A percentile compares a stretch with the other conserved stretches of the same genome.
Evolutionary conservation across 2,888 invertebrate species (phyloP).

Genomic region (Pristionchus mayeri): DNA sequence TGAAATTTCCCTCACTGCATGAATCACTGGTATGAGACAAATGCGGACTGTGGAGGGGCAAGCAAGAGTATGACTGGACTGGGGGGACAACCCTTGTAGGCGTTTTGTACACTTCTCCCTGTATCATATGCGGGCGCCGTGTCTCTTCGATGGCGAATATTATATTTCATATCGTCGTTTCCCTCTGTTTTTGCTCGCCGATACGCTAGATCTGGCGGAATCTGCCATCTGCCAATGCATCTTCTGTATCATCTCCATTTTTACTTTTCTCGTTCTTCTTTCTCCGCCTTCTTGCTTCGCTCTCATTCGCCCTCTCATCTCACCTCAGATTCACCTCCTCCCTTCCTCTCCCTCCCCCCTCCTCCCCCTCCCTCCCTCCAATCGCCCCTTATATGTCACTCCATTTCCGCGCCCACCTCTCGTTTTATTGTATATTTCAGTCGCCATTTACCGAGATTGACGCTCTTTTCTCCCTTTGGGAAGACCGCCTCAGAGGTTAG

Average conservation of each 20-base stretch:
- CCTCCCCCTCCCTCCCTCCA: background rate
- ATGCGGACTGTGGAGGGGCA: background rate
- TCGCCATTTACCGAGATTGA: slow-evolving; percentile 20
- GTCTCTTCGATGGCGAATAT: background rate
- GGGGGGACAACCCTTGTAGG: background rate
- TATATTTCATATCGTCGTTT: background rate
- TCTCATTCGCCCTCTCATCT: background rate
- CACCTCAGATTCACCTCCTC: slow-evolving; percentile 24
- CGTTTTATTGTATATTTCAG: slow-evolving; percentile 33
- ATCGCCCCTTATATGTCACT: background rate
- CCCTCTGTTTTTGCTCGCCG: background rate
- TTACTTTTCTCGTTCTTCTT: slow-evolving; percentile 1
- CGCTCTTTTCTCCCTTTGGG: background rate
- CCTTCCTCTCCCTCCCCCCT: background rate
- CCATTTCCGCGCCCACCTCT: slow-evolving; percentile 18
- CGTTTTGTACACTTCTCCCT: background rate
- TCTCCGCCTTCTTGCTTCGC: background rate
- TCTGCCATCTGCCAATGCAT: background rate
- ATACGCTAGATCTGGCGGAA: background rate
- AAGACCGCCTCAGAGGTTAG: background rate
- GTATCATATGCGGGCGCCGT: no score
- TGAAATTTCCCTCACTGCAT: background rate
- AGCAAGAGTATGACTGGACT: background rate
- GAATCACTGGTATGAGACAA: background rate
- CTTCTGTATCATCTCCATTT: background rate